phyloP scores from a whole-genome alignment of 2,888 invertebrate species.

The Choristoneura rosaceana region DNA sequence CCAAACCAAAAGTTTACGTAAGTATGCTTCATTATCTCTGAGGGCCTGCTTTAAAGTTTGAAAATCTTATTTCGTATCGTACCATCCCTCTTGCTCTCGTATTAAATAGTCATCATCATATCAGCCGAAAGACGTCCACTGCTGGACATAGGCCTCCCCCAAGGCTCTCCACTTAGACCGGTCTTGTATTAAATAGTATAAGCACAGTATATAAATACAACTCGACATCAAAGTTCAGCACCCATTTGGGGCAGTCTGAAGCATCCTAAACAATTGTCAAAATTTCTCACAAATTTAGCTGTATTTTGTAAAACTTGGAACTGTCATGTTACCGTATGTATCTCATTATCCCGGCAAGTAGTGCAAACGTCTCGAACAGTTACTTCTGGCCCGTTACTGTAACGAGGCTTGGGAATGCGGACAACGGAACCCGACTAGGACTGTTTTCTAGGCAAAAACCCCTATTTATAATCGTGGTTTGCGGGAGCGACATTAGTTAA shows the following conservation, averaged over 20 bases:
- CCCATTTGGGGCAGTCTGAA: not conserved
- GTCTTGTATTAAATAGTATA: too few species aligned
- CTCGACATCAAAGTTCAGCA: not conserved
- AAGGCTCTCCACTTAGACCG: too few species aligned
- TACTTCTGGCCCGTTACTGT: conserved; percentile 64
- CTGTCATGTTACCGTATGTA: conserved; percentile 36
- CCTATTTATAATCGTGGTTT: conserved; percentile 10
- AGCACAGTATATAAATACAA: too few species aligned
- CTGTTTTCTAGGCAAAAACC: conserved; percentile 18
- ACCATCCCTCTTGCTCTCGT: too few species aligned
- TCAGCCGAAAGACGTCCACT: too few species aligned
- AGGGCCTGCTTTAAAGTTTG: too few species aligned
- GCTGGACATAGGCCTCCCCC: too few species aligned
- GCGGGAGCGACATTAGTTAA: not conserved
- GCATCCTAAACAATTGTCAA: conserved; percentile 8
- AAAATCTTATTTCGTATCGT: too few species aligned
- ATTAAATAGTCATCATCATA: too few species aligned
- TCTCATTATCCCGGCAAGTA: conserved; percentile 44
- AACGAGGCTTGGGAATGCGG: conserved; percentile 60
- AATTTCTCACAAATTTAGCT: conserved; percentile 4
- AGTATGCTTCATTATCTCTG: too few species aligned
- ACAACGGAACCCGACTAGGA: conserved; percentile 52
- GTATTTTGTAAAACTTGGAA: conserved; percentile 6
- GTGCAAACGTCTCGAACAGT: conserved; percentile 52
- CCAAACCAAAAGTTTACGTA: too few species aligned